Percentiles rank a stretch among this genome's conserved stretches.
Conservation (phyloP, 2,797 vertebrate species). For the Etheostoma perlongum region DNA sequence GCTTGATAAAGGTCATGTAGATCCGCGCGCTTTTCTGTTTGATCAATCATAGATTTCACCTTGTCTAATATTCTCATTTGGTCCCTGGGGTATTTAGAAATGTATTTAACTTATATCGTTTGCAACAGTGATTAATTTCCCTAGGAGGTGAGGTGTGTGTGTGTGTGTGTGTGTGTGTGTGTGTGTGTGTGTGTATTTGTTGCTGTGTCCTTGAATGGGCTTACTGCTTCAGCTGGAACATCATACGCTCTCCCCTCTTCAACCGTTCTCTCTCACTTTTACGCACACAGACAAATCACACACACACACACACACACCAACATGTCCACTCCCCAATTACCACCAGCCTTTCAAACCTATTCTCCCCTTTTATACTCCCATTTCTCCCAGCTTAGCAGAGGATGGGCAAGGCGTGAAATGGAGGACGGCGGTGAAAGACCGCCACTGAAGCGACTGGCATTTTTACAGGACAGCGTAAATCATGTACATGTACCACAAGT, state of each 20-base stretch:
- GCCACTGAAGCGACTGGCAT: conserved; percentile 51
- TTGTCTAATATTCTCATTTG: conserved; percentile 61
- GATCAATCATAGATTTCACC: conserved; percentile 62
- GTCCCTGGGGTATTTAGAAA: conserved; percentile 61
- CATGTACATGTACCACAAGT: conserved; percentile 42
- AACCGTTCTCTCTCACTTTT: conserved; percentile 32
- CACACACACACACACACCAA: conserved; percentile 14
- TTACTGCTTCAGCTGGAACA: conserved; percentile 73
- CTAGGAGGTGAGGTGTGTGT: conserved; percentile 54
- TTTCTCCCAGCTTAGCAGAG: conserved; percentile 48
- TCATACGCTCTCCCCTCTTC: conserved; percentile 46
- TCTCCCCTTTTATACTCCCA: conserved; percentile 7
- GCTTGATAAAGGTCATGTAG: conserved; percentile 59
- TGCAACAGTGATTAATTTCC: conserved; percentile 71
- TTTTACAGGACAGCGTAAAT: conserved; percentile 68
- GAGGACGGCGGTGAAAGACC: conserved; percentile 42
- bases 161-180: conserved; percentile 24
- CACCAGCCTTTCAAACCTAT: conserved; percentile 12
- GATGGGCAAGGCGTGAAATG: conserved; percentile 23
- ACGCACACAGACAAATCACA: background rate
- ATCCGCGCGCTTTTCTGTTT: conserved; percentile 49
- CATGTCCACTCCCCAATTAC: conserved; percentile 10
- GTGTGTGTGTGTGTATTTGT: conserved; percentile 43
- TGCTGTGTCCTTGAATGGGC: conserved; percentile 73
- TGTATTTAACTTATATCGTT: conserved; percentile 72